Evolutionary conservation across 2,888 invertebrate genomes (phyloP), one percentile per base, ranked within the genome.

Genomic region (Microplitis manilae): DNA sequence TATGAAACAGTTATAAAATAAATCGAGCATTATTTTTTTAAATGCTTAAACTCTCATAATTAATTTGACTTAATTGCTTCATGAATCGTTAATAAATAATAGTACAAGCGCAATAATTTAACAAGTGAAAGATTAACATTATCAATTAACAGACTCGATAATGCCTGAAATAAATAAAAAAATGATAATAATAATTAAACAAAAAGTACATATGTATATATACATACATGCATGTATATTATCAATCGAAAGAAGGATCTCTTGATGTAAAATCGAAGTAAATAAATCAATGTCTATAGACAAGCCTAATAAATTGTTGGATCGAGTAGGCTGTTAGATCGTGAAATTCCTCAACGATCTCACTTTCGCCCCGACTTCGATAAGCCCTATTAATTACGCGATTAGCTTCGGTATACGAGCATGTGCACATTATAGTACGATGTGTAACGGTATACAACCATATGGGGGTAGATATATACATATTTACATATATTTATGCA

Each of bases 301-400:
- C 69, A 73, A 38, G 65, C 41, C 15, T 69, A 40, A 77, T 77
- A 77, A 77, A 77, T 77, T 70, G 64, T 64, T 20, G 64, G 71
- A 76, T 71, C 71, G 65, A 76, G 70, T 76, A 65, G 76, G 76
- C 70, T 67, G 76, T 70, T 76, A 50, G 64, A 73, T 68, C 68
- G 64, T 73, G 70, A 77, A 77, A 77, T 77, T 77, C 77, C 77
- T 64, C 68, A 39, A 41, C 69, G 74, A 74, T 77, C 74, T 77
- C 71, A 70, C 77, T 77, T 77, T 77, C 77, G 71, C 74, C 71
- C 40, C 61, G 73, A 40, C 65, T 61, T 65, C 74, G 77, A 77
- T 77, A 77, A 75, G 74, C 74, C 77, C 77, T 77, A 77, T 77
- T 77, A 77, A 77, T 77, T 77, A 77, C 73, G 62, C 71, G 77